Conservation (phyloP, 2,113 vertebrate genomes). For the Theristicus caerulescens region DNA sequence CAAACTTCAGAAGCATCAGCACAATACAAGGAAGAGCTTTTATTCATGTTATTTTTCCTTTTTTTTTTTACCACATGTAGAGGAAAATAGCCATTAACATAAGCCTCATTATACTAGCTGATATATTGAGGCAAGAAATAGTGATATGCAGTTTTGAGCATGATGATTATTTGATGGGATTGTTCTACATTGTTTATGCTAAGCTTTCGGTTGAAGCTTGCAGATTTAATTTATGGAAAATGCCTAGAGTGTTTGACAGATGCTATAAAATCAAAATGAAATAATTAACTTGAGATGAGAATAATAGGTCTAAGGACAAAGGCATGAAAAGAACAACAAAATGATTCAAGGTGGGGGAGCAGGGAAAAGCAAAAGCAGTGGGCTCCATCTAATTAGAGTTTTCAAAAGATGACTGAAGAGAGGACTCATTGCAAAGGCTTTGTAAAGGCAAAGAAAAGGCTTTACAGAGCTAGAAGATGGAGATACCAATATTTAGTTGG, state of each 20-base stretch:
- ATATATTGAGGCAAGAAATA: not conserved
- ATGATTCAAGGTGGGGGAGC: not conserved
- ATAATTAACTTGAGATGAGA: conserved; percentile 53
- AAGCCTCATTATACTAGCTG: not conserved
- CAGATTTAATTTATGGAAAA: conserved; percentile 63
- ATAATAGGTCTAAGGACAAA: conserved; percentile 47
- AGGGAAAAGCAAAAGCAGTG: not conserved
- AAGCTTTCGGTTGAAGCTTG: conserved; percentile 21
- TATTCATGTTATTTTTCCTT: not conserved
- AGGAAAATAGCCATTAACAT: not conserved
- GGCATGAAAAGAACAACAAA: conserved; percentile 40
- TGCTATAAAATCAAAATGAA: conserved; percentile 59
- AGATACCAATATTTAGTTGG: not conserved
- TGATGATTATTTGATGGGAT: conserved; percentile 29
- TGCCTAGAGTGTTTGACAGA: conserved; percentile 59
- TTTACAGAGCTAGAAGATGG: not conserved
- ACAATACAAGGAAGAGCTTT: not conserved
- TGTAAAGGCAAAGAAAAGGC: not conserved
- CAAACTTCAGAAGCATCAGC: not conserved
- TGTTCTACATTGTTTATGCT: conserved; percentile 23
- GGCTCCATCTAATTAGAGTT: not conserved
- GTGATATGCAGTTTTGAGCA: not conserved
- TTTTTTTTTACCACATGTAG: not conserved
- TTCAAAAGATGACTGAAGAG: not conserved
- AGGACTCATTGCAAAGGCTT: not conserved